Evolutionary conservation across 2,113 vertebrate genomes (phyloP).

Genomic region (Aptenodytes patagonicus): DNA sequence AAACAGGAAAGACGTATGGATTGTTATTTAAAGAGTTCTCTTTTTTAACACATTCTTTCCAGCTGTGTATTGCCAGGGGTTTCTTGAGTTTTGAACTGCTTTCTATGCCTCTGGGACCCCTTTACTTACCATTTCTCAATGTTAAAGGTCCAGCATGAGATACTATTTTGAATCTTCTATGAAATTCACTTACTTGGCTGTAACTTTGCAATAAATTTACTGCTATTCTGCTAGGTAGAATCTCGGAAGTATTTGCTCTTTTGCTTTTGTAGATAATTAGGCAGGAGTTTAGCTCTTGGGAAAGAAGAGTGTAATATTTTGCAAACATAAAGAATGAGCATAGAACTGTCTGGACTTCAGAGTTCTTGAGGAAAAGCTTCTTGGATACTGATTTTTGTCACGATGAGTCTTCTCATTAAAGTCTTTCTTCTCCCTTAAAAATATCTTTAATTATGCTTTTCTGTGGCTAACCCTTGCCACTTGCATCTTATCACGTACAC

Average conservation of each 20-base stretch:
- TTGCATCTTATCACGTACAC: neutral
- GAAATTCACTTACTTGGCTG: neutral
- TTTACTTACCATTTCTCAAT: neutral
- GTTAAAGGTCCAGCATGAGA: neutral
- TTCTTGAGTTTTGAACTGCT: neutral
- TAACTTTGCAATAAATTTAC: neutral
- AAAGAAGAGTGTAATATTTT: neutral
- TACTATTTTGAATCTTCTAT: neutral
- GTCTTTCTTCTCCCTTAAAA: neutral
- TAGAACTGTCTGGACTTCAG: neutral
- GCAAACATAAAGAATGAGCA: neutral
- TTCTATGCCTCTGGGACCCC: neutral
- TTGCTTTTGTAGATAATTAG: neutral
- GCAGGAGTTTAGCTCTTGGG: neutral
- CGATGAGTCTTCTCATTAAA: neutral
- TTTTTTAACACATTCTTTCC: neutral
- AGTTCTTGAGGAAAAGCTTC: neutral
- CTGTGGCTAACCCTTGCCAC: neutral
- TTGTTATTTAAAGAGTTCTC: neutral
- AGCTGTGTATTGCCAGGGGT: neutral
- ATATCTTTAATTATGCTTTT: neutral
- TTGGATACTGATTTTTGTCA: neutral
- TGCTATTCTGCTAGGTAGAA: neutral
- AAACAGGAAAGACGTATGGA: neutral
- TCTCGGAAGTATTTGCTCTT: neutral